Percentiles rank a stretch among this genome's conserved stretches.
These are phyloP conservation scores for Polydrusus tereticollis DNA, from an alignment of 2,888 invertebrate species.

Conservation along the genomic window DNA sequence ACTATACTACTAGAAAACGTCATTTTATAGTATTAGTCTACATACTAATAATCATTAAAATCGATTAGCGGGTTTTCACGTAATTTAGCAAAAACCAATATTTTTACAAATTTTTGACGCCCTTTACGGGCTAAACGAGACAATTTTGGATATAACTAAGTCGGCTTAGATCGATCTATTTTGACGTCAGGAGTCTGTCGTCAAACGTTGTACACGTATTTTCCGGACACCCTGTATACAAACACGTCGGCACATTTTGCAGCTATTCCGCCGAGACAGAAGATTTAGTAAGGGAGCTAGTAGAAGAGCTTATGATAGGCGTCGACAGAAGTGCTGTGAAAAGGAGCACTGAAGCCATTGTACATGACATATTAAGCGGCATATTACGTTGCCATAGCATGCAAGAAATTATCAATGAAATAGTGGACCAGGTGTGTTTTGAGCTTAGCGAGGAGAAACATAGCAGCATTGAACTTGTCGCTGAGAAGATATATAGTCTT, in stretches of 20 bases:
- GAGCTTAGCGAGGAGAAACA: constrained; percentile 57
- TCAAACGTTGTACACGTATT: too few species aligned
- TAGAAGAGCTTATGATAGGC: constrained; percentile 57
- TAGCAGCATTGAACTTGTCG: constrained; percentile 57
- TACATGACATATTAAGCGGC: constrained; percentile 54
- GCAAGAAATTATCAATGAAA: constrained; percentile 57
- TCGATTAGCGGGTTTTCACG: too few species aligned
- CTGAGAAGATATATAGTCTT: constrained; percentile 59
- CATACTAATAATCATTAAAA: too few species aligned
- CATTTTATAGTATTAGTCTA: too few species aligned
- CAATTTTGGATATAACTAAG: too few species aligned
- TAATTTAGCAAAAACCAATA: too few species aligned
- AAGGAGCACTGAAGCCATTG: constrained; percentile 53
- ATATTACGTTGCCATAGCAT: constrained; percentile 57
- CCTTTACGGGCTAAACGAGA: too few species aligned
- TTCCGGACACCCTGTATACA: not conserved
- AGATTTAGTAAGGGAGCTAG: constrained; percentile 55
- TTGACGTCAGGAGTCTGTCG: too few species aligned
- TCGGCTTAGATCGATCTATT: too few species aligned
- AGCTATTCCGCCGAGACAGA: constrained; percentile 55
- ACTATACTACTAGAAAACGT: too few species aligned
- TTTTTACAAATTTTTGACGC: too few species aligned
- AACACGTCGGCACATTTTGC: constrained; percentile 29
- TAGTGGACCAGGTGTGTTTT: constrained; percentile 58
- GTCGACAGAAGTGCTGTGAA: constrained; percentile 51